Base-by-base conservation (phyloP, 2,797 vertebrate genomes). In the Nannoperca obscura region DNA sequence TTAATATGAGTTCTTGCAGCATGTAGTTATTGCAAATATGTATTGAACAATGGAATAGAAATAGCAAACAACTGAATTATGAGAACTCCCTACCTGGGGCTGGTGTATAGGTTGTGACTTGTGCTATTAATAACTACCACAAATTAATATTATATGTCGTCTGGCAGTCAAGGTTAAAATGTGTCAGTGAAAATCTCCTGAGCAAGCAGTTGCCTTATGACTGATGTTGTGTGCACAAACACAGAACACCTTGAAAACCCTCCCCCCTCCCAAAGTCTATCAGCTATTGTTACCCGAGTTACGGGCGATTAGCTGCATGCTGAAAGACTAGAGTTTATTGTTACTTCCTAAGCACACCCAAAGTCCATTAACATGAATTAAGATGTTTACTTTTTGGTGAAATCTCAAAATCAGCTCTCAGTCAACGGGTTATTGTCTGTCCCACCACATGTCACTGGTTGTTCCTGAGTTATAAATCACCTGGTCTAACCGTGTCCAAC, bases 401-500 rank as follows among this genome's bases (percentile, higher is more conserved):
- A 61, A 57, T 30, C 72, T 68, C 36, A 46, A 59, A 64, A 40
- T 76, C 47, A 72, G 73, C 57, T 66, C 59, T 83, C 85, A 74
- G 71, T 90, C 83, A 76, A 49, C 27, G 3, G 66, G 69, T 87
- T 57, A 84, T 92, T 90, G 90, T 89, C 40, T 10, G 68, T 76
- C 68, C 69, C 57, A 2, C 19, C 76, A 81, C 83, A 78, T 87
- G 91, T 90, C 89, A 89, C 65, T 7, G 82, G 20, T 57, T 50
- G 74, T 81, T 75, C 81, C 80, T 24, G 82, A 71, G 70, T 87
- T 85, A 88, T 90, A 85, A 91, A 92, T 91, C 90, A 83, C 63
- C 54, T 11, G 27, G 13, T 54, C 58, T 38, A 12, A 60, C 69
- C 52, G 80, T 61, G 68, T 85, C 85, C 67, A 65, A 71, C 84